Evolutionary conservation across 2,113 vertebrate species (phyloP).

Genomic region (Notarius lentiginosus): DNA sequence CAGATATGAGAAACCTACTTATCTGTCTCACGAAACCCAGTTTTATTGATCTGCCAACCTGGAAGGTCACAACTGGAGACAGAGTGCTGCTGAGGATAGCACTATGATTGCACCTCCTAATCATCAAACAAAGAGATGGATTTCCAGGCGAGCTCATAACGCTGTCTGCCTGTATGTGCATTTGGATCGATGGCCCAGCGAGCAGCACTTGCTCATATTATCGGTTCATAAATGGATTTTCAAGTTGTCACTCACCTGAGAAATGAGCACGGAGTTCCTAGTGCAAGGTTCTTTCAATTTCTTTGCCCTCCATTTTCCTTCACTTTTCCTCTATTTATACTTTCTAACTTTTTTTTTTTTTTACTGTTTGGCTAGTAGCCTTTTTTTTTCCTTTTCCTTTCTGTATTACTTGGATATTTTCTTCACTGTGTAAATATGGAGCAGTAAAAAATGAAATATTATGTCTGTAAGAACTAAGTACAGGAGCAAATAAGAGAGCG

Average conservation of each 20-base stretch:
- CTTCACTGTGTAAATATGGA: background rate
- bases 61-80: slow-evolving; percentile 62
- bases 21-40: slow-evolving; percentile 32
- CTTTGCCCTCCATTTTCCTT: background rate
- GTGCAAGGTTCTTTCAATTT: background rate
- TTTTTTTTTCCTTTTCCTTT: background rate
- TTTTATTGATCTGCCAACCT: slow-evolving; percentile 63
- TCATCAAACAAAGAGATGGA: slow-evolving; percentile 68
- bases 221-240: slow-evolving; percentile 60
- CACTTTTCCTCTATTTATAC: slow-evolving; percentile 43
- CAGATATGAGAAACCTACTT: slow-evolving; percentile 42
- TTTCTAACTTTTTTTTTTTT: slow-evolving; percentile 25
- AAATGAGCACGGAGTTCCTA: slow-evolving; percentile 35
- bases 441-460: background rate
- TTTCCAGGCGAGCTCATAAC: slow-evolving; percentile 58
- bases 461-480: background rate
- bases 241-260: slow-evolving; percentile 59
- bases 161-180: slow-evolving; percentile 43
- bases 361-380: background rate
- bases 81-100: slow-evolving; percentile 65
- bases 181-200: slow-evolving; percentile 61
- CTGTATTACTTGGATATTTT: background rate
- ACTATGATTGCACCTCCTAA: slow-evolving; percentile 60
- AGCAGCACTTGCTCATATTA: slow-evolving; percentile 51
- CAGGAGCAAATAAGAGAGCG: background rate